phyloP scores from a whole-genome alignment of 2,888 invertebrate genomes.

The Eupithecia dodoneata region DNA sequence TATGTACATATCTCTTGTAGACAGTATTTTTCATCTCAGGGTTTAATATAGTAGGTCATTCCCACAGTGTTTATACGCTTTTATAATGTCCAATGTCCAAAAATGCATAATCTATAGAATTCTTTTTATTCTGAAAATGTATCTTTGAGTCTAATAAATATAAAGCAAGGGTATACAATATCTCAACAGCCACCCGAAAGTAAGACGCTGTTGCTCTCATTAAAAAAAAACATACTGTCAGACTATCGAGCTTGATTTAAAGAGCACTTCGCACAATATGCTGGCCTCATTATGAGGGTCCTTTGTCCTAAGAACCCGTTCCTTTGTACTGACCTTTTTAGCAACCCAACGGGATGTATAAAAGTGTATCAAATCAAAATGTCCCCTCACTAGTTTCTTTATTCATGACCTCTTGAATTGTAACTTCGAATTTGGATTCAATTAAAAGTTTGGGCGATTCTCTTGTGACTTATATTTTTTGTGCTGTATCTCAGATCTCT shows the following conservation, averaged over 20 bases:
- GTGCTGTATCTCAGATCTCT: constrained; percentile 31
- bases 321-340: constrained; percentile 69
- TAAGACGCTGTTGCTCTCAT: constrained; percentile 60
- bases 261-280: constrained; percentile 80
- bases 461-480: constrained; percentile 27
- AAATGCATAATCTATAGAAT: constrained; percentile 16
- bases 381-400: constrained; percentile 72
- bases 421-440: constrained; percentile 66
- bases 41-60: background rate
- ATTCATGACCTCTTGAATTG: constrained; percentile 74
- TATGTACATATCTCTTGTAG: background rate
- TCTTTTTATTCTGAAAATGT: background rate
- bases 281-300: constrained; percentile 82
- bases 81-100: background rate
- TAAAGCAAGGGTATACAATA: constrained; percentile 44
- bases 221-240: constrained; percentile 77
- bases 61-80: background rate
- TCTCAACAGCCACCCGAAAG: constrained; percentile 49
- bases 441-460: constrained; percentile 41
- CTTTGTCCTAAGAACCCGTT: constrained; percentile 84
- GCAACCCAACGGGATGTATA: constrained; percentile 74
- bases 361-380: constrained; percentile 81
- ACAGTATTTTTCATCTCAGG: background rate
- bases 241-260: constrained; percentile 68
- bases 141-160: background rate